Percentiles rank a stretch among this genome's conserved stretches.
Evolutionary conservation across 64 coral and sea anemone genomes (phyloP).

Genomic region (Astreopora myriophthalma): DNA sequence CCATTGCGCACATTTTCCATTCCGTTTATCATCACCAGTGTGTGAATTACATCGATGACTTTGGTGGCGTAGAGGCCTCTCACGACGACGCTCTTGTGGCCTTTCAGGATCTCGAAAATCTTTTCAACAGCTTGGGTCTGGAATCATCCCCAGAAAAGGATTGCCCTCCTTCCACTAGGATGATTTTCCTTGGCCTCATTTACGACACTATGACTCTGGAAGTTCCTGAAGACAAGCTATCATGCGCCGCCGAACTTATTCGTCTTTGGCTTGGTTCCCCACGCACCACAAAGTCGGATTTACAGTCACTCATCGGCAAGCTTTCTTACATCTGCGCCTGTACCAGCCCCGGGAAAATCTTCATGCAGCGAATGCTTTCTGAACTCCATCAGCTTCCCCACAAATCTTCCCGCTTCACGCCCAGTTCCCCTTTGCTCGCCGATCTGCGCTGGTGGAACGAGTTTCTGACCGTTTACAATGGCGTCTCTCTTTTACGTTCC

Average conservation of each 20-base stretch:
- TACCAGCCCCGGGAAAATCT: constrained; percentile 27
- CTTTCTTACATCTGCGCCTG: constrained; percentile 43
- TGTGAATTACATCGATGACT: constrained; percentile 52
- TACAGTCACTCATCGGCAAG: constrained; percentile 35
- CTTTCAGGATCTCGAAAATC: neutral
- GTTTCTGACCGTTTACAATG: constrained; percentile 11
- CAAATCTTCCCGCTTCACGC: neutral
- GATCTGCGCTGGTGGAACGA: neutral
- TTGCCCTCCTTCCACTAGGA: neutral
- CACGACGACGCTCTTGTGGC: neutral
- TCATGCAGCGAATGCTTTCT: constrained; percentile 27
- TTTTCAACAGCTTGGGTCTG: constrained; percentile 44
- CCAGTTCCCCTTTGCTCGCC: neutral
- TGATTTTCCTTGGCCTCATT: neutral
- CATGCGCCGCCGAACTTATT: neutral
- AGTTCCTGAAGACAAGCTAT: constrained; percentile 8
- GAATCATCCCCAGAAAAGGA: constrained; percentile 40
- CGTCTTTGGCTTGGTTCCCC: neutral
- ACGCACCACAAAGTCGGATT: neutral
- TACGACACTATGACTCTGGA: constrained; percentile 22
- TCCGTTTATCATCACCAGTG: neutral
- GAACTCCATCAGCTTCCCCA: too few relatives aligned
- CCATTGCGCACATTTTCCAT: constrained; percentile 57
- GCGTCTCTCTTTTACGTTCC: constrained; percentile 9
- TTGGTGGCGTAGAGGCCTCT: constrained; percentile 8